A percentile compares a stretch with the other conserved stretches of the same genome.
These are phyloP conservation scores for Allophyes oxyacanthae DNA, from an alignment of 2,888 invertebrate genomes.

Conservation along the genomic window DNA sequence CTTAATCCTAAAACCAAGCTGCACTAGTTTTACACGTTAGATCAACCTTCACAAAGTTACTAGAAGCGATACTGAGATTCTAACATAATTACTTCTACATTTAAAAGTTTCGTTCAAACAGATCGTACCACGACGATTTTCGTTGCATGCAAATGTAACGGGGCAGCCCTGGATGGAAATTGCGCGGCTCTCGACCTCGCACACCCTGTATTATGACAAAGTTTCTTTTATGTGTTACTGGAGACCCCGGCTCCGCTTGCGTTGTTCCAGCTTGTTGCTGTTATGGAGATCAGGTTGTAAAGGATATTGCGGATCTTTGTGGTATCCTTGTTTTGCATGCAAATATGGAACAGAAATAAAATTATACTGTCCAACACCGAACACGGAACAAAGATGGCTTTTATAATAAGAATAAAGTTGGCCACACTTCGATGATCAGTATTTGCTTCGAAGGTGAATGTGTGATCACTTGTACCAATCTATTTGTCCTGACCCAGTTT, in stretches of 20 bases:
- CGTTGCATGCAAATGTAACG: constrained; percentile 36
- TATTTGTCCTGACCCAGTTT: too few relatives aligned
- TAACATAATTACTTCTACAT: constrained; percentile 14
- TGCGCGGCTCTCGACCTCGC: constrained; percentile 22
- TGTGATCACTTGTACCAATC: too few relatives aligned
- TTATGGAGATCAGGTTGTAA: constrained; percentile 25
- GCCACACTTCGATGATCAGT: too few relatives aligned
- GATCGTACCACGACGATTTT: background rate
- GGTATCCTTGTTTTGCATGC: background rate
- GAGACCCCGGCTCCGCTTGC: constrained; percentile 18
- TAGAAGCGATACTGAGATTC: constrained; percentile 2
- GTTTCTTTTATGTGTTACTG: constrained; percentile 33
- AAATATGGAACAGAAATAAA: too few relatives aligned
- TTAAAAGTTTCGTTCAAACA: constrained; percentile 6
- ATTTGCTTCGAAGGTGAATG: too few relatives aligned
- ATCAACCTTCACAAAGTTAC: constrained; percentile 2
- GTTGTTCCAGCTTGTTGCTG: constrained; percentile 15
- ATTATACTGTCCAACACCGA: too few relatives aligned
- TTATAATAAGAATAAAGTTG: too few relatives aligned
- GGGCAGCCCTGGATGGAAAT: constrained; percentile 29
- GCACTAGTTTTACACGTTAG: background rate
- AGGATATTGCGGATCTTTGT: constrained; percentile 17
- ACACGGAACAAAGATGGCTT: too few relatives aligned
- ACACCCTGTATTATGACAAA: constrained; percentile 41
- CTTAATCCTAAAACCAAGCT: too few relatives aligned